Conservation (phyloP, 2,113 vertebrate species). For the Ictidomys tridecemlineatus region DNA sequence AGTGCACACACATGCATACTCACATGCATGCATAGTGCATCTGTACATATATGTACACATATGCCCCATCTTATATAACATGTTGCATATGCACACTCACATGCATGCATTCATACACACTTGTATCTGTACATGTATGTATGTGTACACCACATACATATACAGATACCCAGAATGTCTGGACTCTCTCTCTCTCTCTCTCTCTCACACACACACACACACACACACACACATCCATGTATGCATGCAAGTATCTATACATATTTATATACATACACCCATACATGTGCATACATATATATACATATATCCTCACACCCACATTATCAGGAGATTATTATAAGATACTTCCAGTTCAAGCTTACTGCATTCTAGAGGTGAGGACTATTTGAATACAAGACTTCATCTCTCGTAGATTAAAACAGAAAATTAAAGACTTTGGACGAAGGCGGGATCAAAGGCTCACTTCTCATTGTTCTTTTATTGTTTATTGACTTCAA, state of each 20-base stretch:
- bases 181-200: no score
- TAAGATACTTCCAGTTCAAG: slow-evolving; percentile 79
- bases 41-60: fast-evolving
- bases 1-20: no score
- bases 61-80: no score
- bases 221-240: fast-evolving
- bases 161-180: not conserved
- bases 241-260: fast-evolving
- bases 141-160: not conserved
- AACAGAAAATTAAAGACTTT: slow-evolving; percentile 92
- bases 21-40: no score
- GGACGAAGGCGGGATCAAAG: slow-evolving; percentile 89
- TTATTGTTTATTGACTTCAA: slow-evolving; percentile 94
- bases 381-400: slow-evolving; percentile 86
- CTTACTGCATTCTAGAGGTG: slow-evolving; percentile 82
- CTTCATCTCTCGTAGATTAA: slow-evolving; percentile 89
- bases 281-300: not conserved
- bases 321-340: slow-evolving; percentile 72
- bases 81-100: not conserved
- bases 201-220: no score
- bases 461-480: slow-evolving; percentile 90
- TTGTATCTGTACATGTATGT: no score
- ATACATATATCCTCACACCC: not conserved
- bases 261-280: fast-evolving
- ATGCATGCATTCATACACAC: fast-evolving